Conservation (phyloP, 2,888 invertebrate species). For the Athripsodes cinereus region DNA sequence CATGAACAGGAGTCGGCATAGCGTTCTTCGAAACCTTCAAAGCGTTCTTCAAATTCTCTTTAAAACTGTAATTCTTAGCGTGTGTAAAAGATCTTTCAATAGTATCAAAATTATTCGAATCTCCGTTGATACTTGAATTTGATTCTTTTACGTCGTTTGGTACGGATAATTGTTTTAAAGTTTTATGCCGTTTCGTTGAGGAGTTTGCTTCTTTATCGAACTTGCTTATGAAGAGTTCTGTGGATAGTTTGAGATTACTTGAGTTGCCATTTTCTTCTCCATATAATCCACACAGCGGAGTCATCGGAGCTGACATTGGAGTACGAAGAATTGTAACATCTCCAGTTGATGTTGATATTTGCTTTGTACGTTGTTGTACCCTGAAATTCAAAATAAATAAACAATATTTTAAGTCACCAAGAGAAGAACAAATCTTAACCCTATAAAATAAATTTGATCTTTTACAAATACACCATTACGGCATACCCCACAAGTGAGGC, state of each 20-base stretch:
- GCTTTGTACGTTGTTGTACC: slow-evolving; percentile 40
- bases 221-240: slow-evolving; percentile 33
- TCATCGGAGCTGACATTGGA: slow-evolving; percentile 36
- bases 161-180: slow-evolving; percentile 18
- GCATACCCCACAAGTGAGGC: too few species aligned
- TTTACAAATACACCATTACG: too few species aligned
- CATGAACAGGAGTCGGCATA: slow-evolving; percentile 22
- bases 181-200: slow-evolving; percentile 8
- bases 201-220: slow-evolving; percentile 3
- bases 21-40: slow-evolving; percentile 22
- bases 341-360: slow-evolving; percentile 35
- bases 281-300: slow-evolving; percentile 31
- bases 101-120: slow-evolving; percentile 1
- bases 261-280: slow-evolving; percentile 3
- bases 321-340: slow-evolving; percentile 40
- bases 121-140: slow-evolving; percentile 7
- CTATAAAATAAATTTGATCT: too few species aligned
- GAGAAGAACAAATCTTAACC: too few species aligned
- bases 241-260: slow-evolving; percentile 33
- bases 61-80: slow-evolving; percentile 25
- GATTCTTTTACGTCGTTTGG: slow-evolving; percentile 15
- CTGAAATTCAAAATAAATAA: too few species aligned
- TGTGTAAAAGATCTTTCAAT: slow-evolving; percentile 8
- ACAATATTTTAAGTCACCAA: too few species aligned
- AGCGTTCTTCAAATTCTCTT: slow-evolving; percentile 24